Percentiles rank a stretch among this genome's conserved stretches.
Evolutionary conservation across 2,113 vertebrate species (phyloP).

Genomic region (Colinus virginianus): DNA sequence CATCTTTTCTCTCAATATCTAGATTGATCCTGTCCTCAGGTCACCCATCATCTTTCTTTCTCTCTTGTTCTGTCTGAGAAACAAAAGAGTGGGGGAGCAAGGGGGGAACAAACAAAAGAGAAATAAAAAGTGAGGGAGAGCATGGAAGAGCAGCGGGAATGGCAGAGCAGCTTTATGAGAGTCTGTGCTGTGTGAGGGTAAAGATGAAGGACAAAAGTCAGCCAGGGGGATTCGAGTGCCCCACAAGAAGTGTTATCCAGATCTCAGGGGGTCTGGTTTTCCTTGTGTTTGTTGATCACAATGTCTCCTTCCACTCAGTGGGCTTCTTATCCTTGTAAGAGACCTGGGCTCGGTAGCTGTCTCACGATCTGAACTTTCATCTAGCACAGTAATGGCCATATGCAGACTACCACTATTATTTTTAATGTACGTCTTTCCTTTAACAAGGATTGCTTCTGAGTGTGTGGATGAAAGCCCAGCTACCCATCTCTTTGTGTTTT

Average conservation of each 20-base stretch:
- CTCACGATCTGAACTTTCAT: rapidly evolving
- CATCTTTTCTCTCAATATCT: slow-evolving; percentile 32
- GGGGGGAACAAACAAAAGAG: background rate
- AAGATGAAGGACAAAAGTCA: background rate
- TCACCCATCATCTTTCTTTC: slow-evolving; percentile 24
- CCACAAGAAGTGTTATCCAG: background rate
- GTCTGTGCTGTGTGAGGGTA: background rate
- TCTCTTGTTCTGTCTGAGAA: background rate
- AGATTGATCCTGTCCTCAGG: slow-evolving; percentile 26
- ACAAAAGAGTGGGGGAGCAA: background rate
- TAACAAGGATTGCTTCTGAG: background rate
- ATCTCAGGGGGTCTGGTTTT: background rate
- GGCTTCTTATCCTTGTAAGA: background rate
- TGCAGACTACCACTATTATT: background rate
- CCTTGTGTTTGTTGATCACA: background rate
- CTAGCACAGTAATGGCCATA: background rate
- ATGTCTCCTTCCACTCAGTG: rapidly evolving
- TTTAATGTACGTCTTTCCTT: background rate
- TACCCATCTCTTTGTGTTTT: background rate
- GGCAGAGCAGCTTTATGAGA: background rate
- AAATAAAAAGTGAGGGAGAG: background rate
- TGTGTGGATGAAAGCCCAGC: slow-evolving; percentile 15
- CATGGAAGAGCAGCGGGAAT: background rate
- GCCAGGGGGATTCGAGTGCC: background rate
- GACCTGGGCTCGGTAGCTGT: background rate